Conservation (phyloP, 1,140 invertebrate genomes). For the Euwallacea fornicatus region DNA sequence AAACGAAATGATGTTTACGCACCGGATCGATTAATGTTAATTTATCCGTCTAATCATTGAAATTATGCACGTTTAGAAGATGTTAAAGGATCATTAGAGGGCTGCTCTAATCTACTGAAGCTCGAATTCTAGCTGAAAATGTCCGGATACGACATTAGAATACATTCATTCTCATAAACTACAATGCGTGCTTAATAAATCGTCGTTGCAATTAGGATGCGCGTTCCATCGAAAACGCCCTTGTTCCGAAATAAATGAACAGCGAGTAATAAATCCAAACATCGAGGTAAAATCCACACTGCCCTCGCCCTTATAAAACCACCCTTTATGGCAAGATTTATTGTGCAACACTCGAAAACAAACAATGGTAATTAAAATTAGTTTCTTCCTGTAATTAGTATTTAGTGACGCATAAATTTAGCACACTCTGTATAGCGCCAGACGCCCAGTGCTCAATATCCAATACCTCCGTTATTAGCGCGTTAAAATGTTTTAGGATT, state of each 20-base stretch:
- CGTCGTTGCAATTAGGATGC: constrained; percentile 5
- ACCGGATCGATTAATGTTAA: too few species aligned
- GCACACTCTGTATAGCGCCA: too few species aligned
- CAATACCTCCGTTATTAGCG: too few species aligned
- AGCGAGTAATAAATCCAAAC: constrained; percentile 19
- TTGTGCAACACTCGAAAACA: background rate
- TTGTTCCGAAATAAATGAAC: constrained; percentile 18
- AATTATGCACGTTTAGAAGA: too few species aligned
- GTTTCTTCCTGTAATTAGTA: background rate
- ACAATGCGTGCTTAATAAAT: constrained; percentile 19
- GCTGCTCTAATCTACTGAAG: background rate
- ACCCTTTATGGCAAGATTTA: constrained; percentile 8
- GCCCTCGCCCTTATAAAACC: constrained; percentile 8
- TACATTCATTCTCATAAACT: background rate
- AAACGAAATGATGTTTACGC: too few species aligned
- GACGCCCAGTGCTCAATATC: too few species aligned
- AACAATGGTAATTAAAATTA: constrained; percentile 1
- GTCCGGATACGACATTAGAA: background rate
- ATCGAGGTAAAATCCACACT: constrained; percentile 17
- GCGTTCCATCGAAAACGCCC: constrained; percentile 13
- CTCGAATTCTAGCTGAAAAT: background rate
- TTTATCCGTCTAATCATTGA: too few species aligned
- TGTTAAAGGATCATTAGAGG: too few species aligned
- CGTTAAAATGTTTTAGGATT: too few species aligned
- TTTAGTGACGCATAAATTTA: too few species aligned